Base-by-base conservation (phyloP, 2,888 invertebrate genomes). In the Willowsia nigromaculata region DNA sequence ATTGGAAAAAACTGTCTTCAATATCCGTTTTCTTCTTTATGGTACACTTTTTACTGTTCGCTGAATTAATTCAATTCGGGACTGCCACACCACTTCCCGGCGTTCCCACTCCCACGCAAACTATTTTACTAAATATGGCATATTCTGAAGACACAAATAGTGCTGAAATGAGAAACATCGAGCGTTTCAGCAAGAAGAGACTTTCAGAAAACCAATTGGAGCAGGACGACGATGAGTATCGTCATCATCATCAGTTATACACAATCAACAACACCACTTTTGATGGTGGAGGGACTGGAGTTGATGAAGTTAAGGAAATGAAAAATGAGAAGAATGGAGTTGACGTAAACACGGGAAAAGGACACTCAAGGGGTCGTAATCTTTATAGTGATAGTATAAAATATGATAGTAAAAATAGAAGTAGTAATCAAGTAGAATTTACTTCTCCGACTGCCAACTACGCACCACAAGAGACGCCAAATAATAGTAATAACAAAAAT, bases 381-480 rank as follows among this genome's bases (percentile, higher is more conserved):
- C 30, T 33, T 37, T 30, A 53, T 33, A 53, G 78, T 53, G 53
- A 15, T 50, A 53, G 33, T 53, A 53, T 27, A 30, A 40, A 40
- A 18, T 9, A 33, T 68, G 68, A 15, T 7, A 68, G 37, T 68
- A 18, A 68, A 78, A 78, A n/a, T 53, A 15, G 33, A 15, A 78
- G 78, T 53, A 33, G 78, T 53, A 78, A 78, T 78, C 27, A 78
- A 53, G 30, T 78, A 15, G 78, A 78, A 30, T 78, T 78, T 78
- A 15, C 78, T n/a, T 53, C 25, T 30, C 22, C 43, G 71, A 1
- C 11, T 59, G 27, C 71, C 53, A 33, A 33, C 78, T 53, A 27
- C 37, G 4, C 30, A 6, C 50, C 50, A 22, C 78, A 30, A 53
- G 33, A 78, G 53, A 11, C 22, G 78, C n/a, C 33, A 53, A 53